These are phyloP conservation scores for Tachysurus fulvidraco DNA, from an alignment of 2,113 vertebrate species.

Conservation along the genomic window DNA sequence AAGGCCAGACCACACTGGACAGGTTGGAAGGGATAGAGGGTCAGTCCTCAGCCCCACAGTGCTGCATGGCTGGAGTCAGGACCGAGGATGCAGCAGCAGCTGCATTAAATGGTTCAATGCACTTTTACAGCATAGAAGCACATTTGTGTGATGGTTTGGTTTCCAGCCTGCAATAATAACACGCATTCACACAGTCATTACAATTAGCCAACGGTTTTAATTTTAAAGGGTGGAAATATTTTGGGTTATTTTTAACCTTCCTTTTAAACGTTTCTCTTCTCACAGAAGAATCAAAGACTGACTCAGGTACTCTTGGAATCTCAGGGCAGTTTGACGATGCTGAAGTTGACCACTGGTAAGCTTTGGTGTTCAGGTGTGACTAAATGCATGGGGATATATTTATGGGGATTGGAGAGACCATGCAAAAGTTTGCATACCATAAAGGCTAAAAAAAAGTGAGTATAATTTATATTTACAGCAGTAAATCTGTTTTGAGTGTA, in stretches of 20 bases:
- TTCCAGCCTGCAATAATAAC: neutral
- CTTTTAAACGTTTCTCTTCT: conserved; percentile 5
- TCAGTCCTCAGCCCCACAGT: conserved; percentile 82
- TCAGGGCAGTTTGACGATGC: conserved; percentile 94
- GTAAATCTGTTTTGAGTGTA: neutral
- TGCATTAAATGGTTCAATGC: neutral
- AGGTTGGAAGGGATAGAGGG: conserved; percentile 90
- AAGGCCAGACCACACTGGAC: conserved; percentile 90
- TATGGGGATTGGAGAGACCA: neutral
- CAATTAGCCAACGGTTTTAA: neutral
- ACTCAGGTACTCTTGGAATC: conserved; percentile 72
- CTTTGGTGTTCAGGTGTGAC: neutral
- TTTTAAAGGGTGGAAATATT: neutral
- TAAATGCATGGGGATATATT: neutral
- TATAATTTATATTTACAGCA: neutral
- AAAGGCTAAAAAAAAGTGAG: neutral
- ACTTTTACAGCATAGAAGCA: neutral
- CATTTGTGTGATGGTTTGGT: neutral
- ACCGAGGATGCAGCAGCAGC: conserved; percentile 77
- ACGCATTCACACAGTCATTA: neutral
- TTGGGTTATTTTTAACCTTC: neutral
- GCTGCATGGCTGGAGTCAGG: conserved; percentile 91
- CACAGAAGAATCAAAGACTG: conserved; percentile 90
- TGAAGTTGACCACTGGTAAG: conserved; percentile 89
- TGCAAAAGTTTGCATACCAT: neutral